Evolutionary conservation across 2,888 invertebrate genomes (phyloP).

Genomic region (Bibio marci): DNA sequence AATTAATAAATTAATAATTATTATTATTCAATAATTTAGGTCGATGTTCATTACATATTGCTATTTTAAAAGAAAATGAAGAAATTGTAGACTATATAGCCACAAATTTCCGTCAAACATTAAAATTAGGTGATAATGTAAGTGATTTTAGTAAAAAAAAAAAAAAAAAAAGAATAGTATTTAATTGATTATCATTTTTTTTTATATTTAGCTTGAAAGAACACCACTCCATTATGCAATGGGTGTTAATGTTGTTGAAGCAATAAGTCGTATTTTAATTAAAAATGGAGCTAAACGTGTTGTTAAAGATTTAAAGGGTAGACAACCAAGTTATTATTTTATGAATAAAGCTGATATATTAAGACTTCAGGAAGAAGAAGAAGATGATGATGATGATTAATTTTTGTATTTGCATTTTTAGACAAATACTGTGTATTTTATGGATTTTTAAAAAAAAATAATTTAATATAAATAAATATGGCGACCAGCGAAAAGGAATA

Average conservation of each 20-base stretch:
- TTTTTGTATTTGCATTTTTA: no score
- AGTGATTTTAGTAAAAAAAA: no score
- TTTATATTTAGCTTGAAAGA: conserved; percentile 52
- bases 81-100: conserved; percentile 66
- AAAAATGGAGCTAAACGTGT: conserved; percentile 69
- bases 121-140: conserved; percentile 73
- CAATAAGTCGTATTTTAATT: conserved; percentile 61
- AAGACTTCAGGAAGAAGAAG: conserved; percentile 45
- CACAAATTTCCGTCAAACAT: conserved; percentile 49
- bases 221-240: conserved; percentile 81
- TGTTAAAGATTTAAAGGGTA: conserved; percentile 70
- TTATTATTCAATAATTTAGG: conserved; percentile 24
- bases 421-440: no score
- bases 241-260: conserved; percentile 73
- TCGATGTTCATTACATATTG: conserved; percentile 68
- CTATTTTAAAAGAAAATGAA: conserved; percentile 66
- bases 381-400: background rate
- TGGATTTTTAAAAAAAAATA: no score
- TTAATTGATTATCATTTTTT: background rate
- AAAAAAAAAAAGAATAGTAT: no score
- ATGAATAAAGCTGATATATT: conserved; percentile 82
- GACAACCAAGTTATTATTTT: conserved; percentile 81
- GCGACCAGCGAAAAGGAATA: no score
- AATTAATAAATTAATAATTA: background rate
- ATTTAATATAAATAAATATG: no score